A percentile compares a stretch with the other conserved stretches of the same genome.
Conservation (phyloP, 2,113 vertebrate species). For the Stercorarius parasiticus region DNA sequence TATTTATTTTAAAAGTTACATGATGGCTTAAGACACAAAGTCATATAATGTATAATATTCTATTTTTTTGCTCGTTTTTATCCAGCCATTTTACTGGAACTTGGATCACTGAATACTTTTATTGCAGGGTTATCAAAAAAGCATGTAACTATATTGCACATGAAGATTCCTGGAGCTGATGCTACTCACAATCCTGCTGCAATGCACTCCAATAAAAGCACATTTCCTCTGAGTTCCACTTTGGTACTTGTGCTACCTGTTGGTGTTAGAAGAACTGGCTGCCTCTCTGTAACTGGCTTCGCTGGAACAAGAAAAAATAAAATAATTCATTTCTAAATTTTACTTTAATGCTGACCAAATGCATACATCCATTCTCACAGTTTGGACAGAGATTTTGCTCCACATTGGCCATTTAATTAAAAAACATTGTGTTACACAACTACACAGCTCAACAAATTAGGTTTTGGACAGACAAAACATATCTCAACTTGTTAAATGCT, state of each 20-base stretch:
- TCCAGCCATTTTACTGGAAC: neutral
- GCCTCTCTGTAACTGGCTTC: conserved; percentile 82
- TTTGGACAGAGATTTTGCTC: neutral
- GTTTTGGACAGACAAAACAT: neutral
- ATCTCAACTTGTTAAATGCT: neutral
- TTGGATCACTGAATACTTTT: neutral
- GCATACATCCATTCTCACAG: neutral
- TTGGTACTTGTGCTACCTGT: conserved; percentile 82
- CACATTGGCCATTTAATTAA: neutral
- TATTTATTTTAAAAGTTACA: neutral
- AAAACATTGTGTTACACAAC: neutral
- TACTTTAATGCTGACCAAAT: neutral
- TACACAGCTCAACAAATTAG: neutral
- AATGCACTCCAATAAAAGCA: conserved; percentile 92
- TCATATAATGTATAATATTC: neutral
- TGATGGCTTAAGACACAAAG: neutral
- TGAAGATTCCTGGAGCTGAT: neutral
- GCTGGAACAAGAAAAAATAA: conserved; percentile 73
- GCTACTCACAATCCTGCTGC: conserved; percentile 90
- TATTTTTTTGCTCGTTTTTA: neutral
- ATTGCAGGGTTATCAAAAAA: neutral
- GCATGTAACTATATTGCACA: neutral
- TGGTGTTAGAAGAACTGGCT: conserved; percentile 87
- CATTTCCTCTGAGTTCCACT: conserved; percentile 89
- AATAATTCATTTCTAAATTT: neutral